These are phyloP conservation scores for Antitype chi DNA, from an alignment of 2,888 invertebrate genomes.

Conservation along the genomic window DNA sequence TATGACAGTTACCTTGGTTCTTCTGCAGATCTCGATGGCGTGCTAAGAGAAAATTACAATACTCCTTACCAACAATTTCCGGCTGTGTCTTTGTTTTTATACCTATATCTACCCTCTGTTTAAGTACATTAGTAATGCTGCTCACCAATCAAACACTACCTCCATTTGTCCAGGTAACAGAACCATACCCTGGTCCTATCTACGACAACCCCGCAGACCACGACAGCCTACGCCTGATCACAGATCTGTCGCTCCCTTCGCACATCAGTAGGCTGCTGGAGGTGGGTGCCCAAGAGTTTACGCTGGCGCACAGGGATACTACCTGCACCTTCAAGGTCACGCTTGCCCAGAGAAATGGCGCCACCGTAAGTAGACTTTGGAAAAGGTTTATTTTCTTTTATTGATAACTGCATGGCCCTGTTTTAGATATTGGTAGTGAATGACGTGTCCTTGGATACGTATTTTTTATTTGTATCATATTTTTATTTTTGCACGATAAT, in stretches of 20 bases:
- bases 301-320: constrained; percentile 80
- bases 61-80: not conserved
- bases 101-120: not conserved
- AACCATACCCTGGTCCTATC: constrained; percentile 79
- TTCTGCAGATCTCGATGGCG: too few species aligned
- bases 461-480: constrained; percentile 1
- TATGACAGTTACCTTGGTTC: too few species aligned
- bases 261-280: constrained; percentile 77
- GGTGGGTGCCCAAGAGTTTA: constrained; percentile 81
- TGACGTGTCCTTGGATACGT: not conserved
- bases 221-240: constrained; percentile 82
- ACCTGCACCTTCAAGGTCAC: constrained; percentile 81
- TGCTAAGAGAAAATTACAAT: not conserved
- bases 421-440: not conserved
- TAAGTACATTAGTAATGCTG: not conserved
- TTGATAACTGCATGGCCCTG: not conserved
- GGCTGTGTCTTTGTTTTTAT: not conserved
- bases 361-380: constrained; percentile 71
- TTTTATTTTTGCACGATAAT: not conserved
- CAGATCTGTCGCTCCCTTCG: constrained; percentile 81
- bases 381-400: not conserved
- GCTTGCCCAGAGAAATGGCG: constrained; percentile 70
- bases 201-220: constrained; percentile 79
- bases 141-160: not conserved
- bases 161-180: constrained; percentile 71